Evolutionary conservation across 2,888 invertebrate genomes (phyloP), one percentile per base, ranked within the genome.

Genomic region (Oscheius sp.): DNA sequence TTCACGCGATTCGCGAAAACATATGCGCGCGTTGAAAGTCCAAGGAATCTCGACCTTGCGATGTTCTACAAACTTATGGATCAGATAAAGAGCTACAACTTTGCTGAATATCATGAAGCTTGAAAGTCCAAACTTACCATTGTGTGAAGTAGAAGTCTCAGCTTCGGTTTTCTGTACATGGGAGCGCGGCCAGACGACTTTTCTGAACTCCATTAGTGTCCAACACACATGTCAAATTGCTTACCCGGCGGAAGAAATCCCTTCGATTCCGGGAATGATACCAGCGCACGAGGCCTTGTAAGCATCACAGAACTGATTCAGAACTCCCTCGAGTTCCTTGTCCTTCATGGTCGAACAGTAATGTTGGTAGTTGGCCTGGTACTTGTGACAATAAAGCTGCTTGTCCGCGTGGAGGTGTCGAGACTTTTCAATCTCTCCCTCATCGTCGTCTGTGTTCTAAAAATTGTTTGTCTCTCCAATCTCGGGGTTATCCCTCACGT

Each of bases 311-410:
- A 82, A 82, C 37, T 74, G 65, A 10, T 70, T 51, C 57, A 82
- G 48, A 29, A 82, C 65, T n/a, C 77, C 78, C 48, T 82, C 82
- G 9, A 82, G 33, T 51, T 75, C 73, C 13, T 68, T 63, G 35
- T 70, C 55, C 33, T 76, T 71, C 10, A 63, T 73, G 48, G 33
- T 47, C 1, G 10, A 35, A 59, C 81, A 81, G 57, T 81, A 81
- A 4, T 65, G 35, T 1, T 76, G 58, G 68, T 73, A 81, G 66
- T 81, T 81, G n/a, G 48, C 53, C 59, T 75, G 70, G 60, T 81
- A 79, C 37, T 78, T 78, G 5, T 68, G 48, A 62, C 81, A 81
- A 59, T 80, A 80, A n/a, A 77, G 73, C 11, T 72, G 53, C 37
- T 77, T 58, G 59, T 76, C 62, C 1, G 60, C 58, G 42, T 72